Evolutionary conservation across 2,888 invertebrate species (phyloP), one percentile per base, ranked within the genome.

Genomic region (Masnerella sp.): DNA sequence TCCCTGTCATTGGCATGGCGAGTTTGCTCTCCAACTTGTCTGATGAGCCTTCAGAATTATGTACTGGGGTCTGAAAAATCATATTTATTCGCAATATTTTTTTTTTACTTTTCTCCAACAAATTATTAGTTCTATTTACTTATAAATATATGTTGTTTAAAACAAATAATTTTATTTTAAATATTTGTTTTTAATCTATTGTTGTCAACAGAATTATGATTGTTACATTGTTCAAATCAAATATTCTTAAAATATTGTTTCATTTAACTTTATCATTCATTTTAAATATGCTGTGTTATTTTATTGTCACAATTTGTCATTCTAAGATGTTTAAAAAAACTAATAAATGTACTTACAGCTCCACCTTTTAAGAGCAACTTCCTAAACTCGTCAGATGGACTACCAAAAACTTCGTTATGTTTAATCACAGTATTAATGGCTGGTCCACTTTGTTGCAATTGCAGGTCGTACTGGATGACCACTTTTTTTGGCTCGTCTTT

Each of bases 321-420:
- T n/a, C n/a, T n/a, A n/a, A n/a, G n/a, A n/a, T n/a, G 32, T 32
- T 38, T 25, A 25, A 25, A 25, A 5, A 4, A 7, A 11, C 7
- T 25, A 25, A 28, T 20, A 62, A 64, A 2, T 43, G 20, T 74
- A 89, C 91, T 88, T 88, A 91, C 91, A 81, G 91, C 98, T 71
- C 98, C 97, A 64, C 96, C 97, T 88, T 94, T 95, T 45, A 98
- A 88, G 14, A 98, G 89, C 84, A 95, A 96, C 80, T 93, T 92
- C 69, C 93, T 91, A 88, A 98, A 97, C 61, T 98, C 98, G 75
- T 97, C 97, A 72, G 93, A 92, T 5, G 96, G 95, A 82, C 93
- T 93, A 81, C 91, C 91, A 86, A 98, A 96, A 49, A 95, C 92
- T 83, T 95, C 92, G 79, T 94, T 94, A 84, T 98, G 96, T 82